Evolutionary conservation across 2,888 invertebrate species (phyloP).

Genomic region (Mesochorus sp.): DNA sequence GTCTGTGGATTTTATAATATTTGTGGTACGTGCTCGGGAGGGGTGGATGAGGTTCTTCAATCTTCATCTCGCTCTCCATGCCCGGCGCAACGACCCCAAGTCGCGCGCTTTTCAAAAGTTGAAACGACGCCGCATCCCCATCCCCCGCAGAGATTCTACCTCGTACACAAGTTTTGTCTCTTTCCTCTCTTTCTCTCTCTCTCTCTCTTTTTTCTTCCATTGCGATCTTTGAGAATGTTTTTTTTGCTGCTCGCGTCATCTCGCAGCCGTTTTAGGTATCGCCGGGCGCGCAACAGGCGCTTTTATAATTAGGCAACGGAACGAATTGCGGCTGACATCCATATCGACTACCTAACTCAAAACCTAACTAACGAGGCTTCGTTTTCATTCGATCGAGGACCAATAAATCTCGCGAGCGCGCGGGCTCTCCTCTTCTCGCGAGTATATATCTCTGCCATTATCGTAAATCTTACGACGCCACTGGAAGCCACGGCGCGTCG

Average conservation of each 20-base stretch:
- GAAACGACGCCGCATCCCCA: conserved; percentile 71
- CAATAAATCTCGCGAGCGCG: conserved; percentile 75
- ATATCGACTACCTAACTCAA: conserved; percentile 79
- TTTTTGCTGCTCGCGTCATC: neutral
- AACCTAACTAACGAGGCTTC: conserved; percentile 79
- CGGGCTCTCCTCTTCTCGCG: conserved; percentile 43
- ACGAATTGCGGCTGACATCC: conserved; percentile 79
- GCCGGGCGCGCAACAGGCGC: conserved; percentile 65
- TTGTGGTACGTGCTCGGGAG: too few relatives aligned
- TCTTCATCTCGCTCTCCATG: neutral
- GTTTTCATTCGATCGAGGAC: conserved; percentile 74
- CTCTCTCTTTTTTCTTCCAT: conserved; percentile 8
- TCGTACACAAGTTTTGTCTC: neutral
- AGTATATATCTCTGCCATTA: conserved; percentile 79
- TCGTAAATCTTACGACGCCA: conserved; percentile 77
- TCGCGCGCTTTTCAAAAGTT: conserved; percentile 66
- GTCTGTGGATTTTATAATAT: too few relatives aligned
- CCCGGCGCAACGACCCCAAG: conserved; percentile 40
- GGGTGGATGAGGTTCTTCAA: conserved; percentile 18
- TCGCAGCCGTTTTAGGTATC: neutral
- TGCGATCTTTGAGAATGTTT: neutral
- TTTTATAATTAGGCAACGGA: conserved; percentile 80
- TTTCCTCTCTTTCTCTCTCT: neutral
- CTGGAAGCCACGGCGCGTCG: conserved; percentile 68
- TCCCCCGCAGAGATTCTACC: conserved; percentile 16